Evolutionary conservation across 2,113 vertebrate species (phyloP).

Genomic region (Phasianus colchicus): DNA sequence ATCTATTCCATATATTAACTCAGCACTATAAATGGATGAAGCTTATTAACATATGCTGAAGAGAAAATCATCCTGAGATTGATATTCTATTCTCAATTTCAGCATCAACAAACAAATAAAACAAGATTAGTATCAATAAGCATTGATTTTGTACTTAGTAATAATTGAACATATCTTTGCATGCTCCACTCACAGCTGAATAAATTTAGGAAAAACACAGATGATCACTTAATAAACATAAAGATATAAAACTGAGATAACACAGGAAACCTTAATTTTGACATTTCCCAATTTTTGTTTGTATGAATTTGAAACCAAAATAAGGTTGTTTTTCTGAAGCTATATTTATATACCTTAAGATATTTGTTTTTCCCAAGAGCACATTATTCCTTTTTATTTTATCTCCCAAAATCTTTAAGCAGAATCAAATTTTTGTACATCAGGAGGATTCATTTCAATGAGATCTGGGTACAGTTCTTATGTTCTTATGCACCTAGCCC

Average conservation of each 20-base stretch:
- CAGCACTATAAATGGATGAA: background rate
- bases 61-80: background rate
- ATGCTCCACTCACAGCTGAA: background rate
- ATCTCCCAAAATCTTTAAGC: background rate
- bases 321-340: background rate
- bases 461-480: background rate
- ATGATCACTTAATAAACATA: background rate
- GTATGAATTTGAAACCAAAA: background rate
- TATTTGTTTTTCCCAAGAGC: background rate
- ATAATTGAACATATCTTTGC: background rate
- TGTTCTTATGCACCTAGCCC: background rate
- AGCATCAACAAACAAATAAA: background rate
- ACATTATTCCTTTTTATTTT: background rate
- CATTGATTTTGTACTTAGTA: background rate
- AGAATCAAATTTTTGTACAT: background rate
- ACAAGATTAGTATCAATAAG: background rate
- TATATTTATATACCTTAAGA: background rate
- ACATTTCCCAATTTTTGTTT: background rate
- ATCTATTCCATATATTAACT: background rate
- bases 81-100: background rate
- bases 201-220: background rate
- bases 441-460: background rate
- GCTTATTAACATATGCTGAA: background rate
- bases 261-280: background rate
- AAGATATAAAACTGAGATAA: background rate